Evolutionary conservation across 1,140 invertebrate genomes (phyloP).

Genomic region (Drosophila sp.): DNA sequence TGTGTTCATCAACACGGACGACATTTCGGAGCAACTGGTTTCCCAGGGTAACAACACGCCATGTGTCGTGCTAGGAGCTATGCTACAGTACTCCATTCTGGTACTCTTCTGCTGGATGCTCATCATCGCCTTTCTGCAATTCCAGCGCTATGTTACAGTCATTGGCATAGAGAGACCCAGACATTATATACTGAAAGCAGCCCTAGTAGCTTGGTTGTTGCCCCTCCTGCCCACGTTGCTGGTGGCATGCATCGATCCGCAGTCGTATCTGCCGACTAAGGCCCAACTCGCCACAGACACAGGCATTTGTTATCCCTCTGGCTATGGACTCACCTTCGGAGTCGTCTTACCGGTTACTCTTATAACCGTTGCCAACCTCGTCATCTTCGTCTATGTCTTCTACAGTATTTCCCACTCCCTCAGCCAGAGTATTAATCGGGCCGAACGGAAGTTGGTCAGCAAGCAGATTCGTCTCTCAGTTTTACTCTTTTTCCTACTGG

Average conservation of each 20-base stretch:
- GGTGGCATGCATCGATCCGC: constrained; percentile 84
- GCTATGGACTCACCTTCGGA: constrained; percentile 85
- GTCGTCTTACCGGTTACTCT: constrained; percentile 86
- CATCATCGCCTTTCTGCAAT: constrained; percentile 88
- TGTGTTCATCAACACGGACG: constrained; percentile 84
- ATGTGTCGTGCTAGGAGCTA: constrained; percentile 86
- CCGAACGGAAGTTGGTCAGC: constrained; percentile 37
- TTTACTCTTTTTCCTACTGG: constrained; percentile 88
- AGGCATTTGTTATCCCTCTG: constrained; percentile 87
- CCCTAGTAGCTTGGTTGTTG: constrained; percentile 86
- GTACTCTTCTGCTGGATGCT: constrained; percentile 89
- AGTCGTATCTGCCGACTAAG: constrained; percentile 85
- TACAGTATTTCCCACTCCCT: constrained; percentile 85
- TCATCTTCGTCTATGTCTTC: constrained; percentile 86
- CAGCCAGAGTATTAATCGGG: constrained; percentile 85
- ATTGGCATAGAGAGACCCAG: constrained; percentile 85
- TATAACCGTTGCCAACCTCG: constrained; percentile 86
- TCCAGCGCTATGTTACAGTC: constrained; percentile 87
- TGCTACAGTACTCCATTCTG: constrained; percentile 87
- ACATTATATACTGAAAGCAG: constrained; percentile 86
- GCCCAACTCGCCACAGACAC: constrained; percentile 45
- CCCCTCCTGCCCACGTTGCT: constrained; percentile 85
- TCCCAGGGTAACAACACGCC: constrained; percentile 56
- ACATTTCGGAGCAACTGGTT: constrained; percentile 84
- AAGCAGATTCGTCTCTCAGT: constrained; percentile 86